A percentile compares a stretch with the other conserved stretches of the same genome.
Evolutionary conservation across 1,140 invertebrate genomes (phyloP).

Genomic region (Orchestia grillus): DNA sequence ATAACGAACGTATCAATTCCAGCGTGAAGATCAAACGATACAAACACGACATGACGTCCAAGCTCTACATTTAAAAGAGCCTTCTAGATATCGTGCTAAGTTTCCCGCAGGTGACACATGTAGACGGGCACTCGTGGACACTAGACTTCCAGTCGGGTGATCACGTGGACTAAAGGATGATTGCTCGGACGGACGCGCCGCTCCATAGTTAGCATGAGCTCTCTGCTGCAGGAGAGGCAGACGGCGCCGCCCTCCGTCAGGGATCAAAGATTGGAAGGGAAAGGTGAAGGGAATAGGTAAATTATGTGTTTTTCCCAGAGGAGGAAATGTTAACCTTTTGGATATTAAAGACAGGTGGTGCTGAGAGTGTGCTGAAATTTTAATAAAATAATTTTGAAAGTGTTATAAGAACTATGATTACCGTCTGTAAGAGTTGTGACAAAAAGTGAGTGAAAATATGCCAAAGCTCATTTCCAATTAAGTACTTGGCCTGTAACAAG

Average conservation of each 20-base stretch:
- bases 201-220: slow-evolving; percentile 9
- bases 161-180: slow-evolving; percentile 26
- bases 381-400: no score
- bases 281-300: background rate
- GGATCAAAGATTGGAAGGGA: background rate
- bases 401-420: no score
- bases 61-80: background rate
- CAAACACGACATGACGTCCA: background rate
- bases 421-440: no score
- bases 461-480: background rate
- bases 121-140: background rate
- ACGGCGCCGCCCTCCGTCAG: background rate
- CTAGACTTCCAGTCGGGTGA: background rate
- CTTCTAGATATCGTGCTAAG: background rate
- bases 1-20: background rate
- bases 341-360: background rate
- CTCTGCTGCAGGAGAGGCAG: background rate
- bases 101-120: background rate
- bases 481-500: background rate
- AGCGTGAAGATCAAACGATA: background rate
- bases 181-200: slow-evolving; percentile 21
- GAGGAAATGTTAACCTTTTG: background rate
- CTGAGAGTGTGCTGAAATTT: no score
- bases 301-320: background rate
- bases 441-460: background rate